phyloP scores from a whole-genome alignment of 2,113 vertebrate genomes.

The Prunella himalayana region DNA sequence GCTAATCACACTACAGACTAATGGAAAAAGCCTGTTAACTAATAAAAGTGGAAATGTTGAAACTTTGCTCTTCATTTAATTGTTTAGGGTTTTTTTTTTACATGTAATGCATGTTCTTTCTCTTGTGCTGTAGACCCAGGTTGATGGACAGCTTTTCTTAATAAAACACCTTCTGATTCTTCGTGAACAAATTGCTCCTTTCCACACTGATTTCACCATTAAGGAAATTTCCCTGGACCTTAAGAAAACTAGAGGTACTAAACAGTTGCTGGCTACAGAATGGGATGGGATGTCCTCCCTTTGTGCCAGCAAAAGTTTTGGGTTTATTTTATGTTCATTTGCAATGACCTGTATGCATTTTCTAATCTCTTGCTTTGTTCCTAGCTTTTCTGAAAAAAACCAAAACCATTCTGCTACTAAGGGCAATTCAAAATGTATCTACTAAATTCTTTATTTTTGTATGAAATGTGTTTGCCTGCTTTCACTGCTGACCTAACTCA shows the following conservation, averaged over 20 bases:
- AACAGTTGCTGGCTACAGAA: slow-evolving; percentile 63
- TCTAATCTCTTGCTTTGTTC: slow-evolving; percentile 37
- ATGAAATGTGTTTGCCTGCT: not conserved
- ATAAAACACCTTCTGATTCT: slow-evolving; percentile 99
- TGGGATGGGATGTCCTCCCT: slow-evolving; percentile 36
- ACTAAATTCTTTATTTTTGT: not conserved
- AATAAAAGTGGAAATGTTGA: not conserved
- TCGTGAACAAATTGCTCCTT: slow-evolving; percentile 98
- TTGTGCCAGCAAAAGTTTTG: slow-evolving; percentile 55
- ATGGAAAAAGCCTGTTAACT: not conserved
- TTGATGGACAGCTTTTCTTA: slow-evolving; percentile 97
- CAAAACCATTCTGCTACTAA: not conserved
- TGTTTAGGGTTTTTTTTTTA: not conserved
- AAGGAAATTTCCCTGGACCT: slow-evolving; percentile 99
- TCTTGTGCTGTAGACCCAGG: slow-evolving; percentile 83
- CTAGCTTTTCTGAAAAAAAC: not conserved
- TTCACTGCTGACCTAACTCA: not conserved
- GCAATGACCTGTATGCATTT: slow-evolving; percentile 67
- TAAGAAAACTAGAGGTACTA: slow-evolving; percentile 97
- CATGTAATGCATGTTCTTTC: slow-evolving; percentile 49
- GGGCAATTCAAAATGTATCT: not conserved
- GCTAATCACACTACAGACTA: not conserved
- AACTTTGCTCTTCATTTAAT: not conserved
- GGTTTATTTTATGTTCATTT: slow-evolving; percentile 82
- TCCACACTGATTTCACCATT: slow-evolving; percentile 99